phyloP scores from a whole-genome alignment of 2,888 invertebrate species.

The Nebria brevicollis region DNA sequence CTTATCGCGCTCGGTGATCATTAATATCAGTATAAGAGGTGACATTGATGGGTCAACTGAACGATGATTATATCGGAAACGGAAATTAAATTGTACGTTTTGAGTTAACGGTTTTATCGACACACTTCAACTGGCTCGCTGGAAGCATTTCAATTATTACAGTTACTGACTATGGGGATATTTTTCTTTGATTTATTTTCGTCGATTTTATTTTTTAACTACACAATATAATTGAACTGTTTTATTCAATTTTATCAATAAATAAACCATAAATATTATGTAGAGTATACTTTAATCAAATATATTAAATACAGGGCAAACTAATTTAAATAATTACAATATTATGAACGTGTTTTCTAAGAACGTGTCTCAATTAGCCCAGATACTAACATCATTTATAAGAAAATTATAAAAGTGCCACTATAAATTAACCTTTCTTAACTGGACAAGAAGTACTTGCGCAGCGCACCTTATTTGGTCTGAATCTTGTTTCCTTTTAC shows the following conservation, averaged over 20 bases:
- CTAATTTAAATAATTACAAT: no score
- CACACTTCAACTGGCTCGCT: slow-evolving; percentile 4
- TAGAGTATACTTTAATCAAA: no score
- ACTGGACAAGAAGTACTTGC: not conserved
- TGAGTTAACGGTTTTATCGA: slow-evolving; percentile 8
- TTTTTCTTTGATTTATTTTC: not conserved
- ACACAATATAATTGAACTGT: not conserved
- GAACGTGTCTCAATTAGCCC: no score
- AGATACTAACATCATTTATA: no score
- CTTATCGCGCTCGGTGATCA: slow-evolving; percentile 17
- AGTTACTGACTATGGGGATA: not conserved
- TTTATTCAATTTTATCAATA: not conserved
- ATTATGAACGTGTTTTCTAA: no score
- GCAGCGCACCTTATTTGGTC: not conserved
- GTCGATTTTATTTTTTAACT: not conserved
- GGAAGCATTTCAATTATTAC: not conserved
- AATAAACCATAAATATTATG: no score
- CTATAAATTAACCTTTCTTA: not conserved
- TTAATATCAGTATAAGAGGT: slow-evolving; percentile 28
- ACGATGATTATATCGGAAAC: slow-evolving; percentile 38
- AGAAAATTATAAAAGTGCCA: not conserved
- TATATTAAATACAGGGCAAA: no score
- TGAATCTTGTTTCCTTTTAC: not conserved
- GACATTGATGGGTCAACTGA: slow-evolving; percentile 40
- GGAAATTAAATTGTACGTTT: slow-evolving; percentile 38